Evolutionary conservation across 2,888 invertebrate genomes (phyloP).

Genomic region (Colostygia pectinataria): DNA sequence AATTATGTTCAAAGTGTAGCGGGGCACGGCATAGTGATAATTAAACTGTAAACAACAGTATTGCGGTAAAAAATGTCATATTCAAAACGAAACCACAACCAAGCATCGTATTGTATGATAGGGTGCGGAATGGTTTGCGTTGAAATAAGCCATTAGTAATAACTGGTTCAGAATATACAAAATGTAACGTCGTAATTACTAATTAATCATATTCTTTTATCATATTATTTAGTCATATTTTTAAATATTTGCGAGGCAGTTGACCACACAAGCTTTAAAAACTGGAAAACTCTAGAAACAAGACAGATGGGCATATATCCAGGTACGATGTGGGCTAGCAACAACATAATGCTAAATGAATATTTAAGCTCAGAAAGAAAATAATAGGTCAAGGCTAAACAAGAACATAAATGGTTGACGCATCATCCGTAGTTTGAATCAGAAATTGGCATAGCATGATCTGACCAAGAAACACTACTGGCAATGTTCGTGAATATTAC

Average conservation of each 20-base stretch:
- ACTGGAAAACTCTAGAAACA: no score
- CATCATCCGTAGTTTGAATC: neutral
- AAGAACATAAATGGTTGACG: neutral
- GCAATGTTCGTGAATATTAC: neutral
- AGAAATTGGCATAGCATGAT: neutral
- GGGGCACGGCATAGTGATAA: constrained; percentile 32
- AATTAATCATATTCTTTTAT: no score
- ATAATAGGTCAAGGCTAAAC: neutral
- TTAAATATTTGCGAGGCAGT: neutral
- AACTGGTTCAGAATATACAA: no score
- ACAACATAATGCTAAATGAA: neutral
- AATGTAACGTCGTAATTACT: neutral
- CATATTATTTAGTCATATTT: neutral
- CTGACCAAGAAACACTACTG: neutral
- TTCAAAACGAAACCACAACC: constrained; percentile 27
- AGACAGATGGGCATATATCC: no score
- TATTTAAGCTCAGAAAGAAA: neutral
- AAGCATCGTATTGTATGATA: neutral
- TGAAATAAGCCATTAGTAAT: neutral
- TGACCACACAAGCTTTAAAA: no score
- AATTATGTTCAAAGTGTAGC: constrained; percentile 13
- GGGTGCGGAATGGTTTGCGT: neutral
- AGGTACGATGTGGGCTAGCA: no score
- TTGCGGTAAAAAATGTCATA: constrained; percentile 46
- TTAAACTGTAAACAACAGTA: constrained; percentile 37